phyloP scores from a whole-genome alignment of 2,888 invertebrate species.

The Dolichopus griseipennis region DNA sequence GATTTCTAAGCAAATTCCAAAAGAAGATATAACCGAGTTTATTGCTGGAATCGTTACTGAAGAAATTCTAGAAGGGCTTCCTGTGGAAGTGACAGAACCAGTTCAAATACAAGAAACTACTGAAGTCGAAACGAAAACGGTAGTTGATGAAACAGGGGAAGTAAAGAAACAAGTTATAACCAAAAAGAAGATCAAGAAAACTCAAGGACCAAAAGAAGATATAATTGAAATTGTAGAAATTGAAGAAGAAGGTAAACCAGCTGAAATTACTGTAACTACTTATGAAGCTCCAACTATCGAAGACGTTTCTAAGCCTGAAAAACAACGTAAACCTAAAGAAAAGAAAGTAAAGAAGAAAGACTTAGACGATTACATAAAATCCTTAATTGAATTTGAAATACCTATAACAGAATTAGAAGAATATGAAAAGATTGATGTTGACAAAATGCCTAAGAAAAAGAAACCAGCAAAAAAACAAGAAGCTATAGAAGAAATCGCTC shows the following conservation, averaged over 20 bases:
- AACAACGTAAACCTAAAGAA: constrained; percentile 29
- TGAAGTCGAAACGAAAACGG: constrained; percentile 36
- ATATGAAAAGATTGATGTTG: constrained; percentile 41
- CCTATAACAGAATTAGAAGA: constrained; percentile 42
- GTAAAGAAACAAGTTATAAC: constrained; percentile 31
- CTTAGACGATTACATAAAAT: constrained; percentile 37
- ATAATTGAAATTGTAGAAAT: constrained; percentile 41
- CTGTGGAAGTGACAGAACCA: constrained; percentile 22
- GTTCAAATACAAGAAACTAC: constrained; percentile 32
- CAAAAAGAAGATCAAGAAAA: constrained; percentile 39
- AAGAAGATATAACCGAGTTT: not conserved
- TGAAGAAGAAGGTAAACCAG: constrained; percentile 40
- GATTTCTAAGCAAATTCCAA: not conserved
- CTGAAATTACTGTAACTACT: constrained; percentile 41
- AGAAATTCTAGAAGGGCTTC: constrained; percentile 20
- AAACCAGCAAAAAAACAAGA: constrained; percentile 29
- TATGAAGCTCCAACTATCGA: constrained; percentile 30
- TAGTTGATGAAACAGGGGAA: constrained; percentile 27
- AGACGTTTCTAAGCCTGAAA: constrained; percentile 16
- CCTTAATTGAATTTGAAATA: constrained; percentile 39
- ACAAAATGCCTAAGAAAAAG: constrained; percentile 33
- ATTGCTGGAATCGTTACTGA: constrained; percentile 15
- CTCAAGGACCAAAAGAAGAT: constrained; percentile 41
- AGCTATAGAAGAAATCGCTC: constrained; percentile 24
- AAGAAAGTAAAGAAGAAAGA: constrained; percentile 36